Evolutionary conservation across 2,797 vertebrate species (phyloP).

Genomic region (Amblyopsis hoosieri): DNA sequence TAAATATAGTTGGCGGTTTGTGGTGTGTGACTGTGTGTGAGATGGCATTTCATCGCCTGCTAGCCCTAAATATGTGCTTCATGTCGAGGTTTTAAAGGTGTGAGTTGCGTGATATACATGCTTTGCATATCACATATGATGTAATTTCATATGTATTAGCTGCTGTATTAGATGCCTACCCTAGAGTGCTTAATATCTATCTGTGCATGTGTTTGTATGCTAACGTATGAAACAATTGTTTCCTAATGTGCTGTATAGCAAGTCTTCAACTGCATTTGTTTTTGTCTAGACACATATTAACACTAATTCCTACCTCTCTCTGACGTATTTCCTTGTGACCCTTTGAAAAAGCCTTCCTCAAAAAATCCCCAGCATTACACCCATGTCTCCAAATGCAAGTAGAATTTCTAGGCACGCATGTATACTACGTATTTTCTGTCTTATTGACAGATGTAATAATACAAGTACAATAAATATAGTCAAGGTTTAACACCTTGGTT

Average conservation of each 20-base stretch:
- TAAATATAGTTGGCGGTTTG: conserved; percentile 55
- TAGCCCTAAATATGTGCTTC: conserved; percentile 8
- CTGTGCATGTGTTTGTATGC: conserved; percentile 15
- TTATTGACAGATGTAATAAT: too few relatives aligned
- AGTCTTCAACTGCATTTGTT: conserved; percentile 27
- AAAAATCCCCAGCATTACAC: not conserved
- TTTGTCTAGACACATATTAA: conserved; percentile 10
- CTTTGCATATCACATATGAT: conserved; percentile 42
- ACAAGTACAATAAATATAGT: too few relatives aligned
- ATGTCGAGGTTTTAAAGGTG: too few relatives aligned
- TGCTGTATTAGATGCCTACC: conserved; percentile 56
- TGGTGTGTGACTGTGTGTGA: conserved; percentile 12
- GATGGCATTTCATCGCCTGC: not conserved
- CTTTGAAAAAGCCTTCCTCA: not conserved
- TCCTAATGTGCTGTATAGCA: conserved; percentile 18
- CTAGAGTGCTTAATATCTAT: conserved; percentile 31
- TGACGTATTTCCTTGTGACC: conserved; percentile 8
- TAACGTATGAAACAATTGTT: conserved; percentile 11
- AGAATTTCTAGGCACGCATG: too few relatives aligned
- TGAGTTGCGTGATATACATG: conserved; percentile 7
- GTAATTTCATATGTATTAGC: conserved; percentile 50
- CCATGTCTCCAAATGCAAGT: too few relatives aligned
- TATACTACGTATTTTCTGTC: too few relatives aligned
- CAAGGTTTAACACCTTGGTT: too few relatives aligned
- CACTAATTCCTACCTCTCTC: not conserved